A percentile compares a stretch with the other conserved stretches of the same genome.
Evolutionary conservation across 2,797 vertebrate genomes (phyloP).

Genomic region (Cirrhinus molitorella): DNA sequence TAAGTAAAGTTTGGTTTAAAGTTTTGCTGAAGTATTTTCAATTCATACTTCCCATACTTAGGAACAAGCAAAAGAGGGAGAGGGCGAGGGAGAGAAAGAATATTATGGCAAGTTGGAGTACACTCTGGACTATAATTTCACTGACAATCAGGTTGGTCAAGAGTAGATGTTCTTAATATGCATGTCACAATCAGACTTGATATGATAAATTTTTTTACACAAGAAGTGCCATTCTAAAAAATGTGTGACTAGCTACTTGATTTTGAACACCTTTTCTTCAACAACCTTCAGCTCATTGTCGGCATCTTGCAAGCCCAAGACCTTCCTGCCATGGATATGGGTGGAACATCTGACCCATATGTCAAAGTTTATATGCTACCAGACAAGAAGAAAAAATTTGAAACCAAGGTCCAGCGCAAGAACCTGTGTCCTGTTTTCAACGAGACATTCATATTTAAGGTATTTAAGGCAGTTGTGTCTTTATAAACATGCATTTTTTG

Average conservation of each 20-base stretch:
- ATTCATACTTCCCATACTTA: constrained; percentile 47
- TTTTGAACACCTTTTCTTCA: constrained; percentile 6
- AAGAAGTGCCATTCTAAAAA: neutral
- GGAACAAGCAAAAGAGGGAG: constrained; percentile 74
- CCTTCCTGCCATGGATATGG: constrained; percentile 88
- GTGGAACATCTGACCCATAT: constrained; percentile 90
- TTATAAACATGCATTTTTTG: neutral
- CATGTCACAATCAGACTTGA: neutral
- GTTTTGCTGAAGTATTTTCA: neutral
- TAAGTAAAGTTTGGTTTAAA: neutral
- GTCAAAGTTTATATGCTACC: constrained; percentile 90
- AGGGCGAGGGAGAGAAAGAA: constrained; percentile 80
- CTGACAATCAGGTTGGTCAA: constrained; percentile 81
- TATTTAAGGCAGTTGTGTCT: constrained; percentile 55
- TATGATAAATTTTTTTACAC: neutral
- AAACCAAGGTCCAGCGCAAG: constrained; percentile 91
- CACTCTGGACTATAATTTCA: constrained; percentile 89
- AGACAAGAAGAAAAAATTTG: constrained; percentile 91
- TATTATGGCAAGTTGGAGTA: constrained; percentile 86
- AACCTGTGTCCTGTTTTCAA: constrained; percentile 90
- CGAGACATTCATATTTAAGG: constrained; percentile 90
- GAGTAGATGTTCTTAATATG: neutral
- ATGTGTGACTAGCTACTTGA: neutral
- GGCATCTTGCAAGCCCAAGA: constrained; percentile 89
- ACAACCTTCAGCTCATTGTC: constrained; percentile 82